Conservation (phyloP, 64 coral and sea anemone species). For the Porites lutea region DNA sequence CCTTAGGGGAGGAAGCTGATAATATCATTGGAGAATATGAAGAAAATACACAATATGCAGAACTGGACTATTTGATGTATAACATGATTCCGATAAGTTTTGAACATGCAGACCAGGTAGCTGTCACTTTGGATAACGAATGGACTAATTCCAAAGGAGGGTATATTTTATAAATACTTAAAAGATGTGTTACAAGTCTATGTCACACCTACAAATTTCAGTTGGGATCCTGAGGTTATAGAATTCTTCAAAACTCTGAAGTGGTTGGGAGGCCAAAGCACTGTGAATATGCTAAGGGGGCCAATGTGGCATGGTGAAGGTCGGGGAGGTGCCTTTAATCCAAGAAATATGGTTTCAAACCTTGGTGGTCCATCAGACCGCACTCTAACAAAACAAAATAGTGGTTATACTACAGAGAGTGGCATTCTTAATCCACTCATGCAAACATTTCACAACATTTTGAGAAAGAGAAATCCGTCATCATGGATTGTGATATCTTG, state of each 20-base stretch:
- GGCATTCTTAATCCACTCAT: constrained; percentile 50
- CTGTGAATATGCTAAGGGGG: constrained; percentile 57
- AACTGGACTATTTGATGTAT: constrained; percentile 45
- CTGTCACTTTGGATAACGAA: constrained; percentile 12
- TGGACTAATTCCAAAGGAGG: constrained; percentile 45
- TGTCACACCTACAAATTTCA: constrained; percentile 16
- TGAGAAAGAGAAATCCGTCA: neutral
- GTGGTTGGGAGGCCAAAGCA: constrained; percentile 48
- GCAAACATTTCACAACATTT: constrained; percentile 32
- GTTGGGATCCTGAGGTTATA: constrained; percentile 44
- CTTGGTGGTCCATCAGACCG: constrained; percentile 60
- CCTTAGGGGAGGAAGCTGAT: constrained; percentile 22
- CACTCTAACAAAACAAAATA: constrained; percentile 40
- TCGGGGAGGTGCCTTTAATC: constrained; percentile 25
- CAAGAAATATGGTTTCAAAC: constrained; percentile 26
- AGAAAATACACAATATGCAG: constrained; percentile 39
- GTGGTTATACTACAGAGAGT: constrained; percentile 60
- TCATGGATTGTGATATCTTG: constrained; percentile 20
- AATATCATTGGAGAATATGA: constrained; percentile 25
- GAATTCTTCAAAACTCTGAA: constrained; percentile 62
- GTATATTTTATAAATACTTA: constrained; percentile 55
- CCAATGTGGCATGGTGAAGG: constrained; percentile 67
- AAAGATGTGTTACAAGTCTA: constrained; percentile 27
- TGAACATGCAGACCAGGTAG: constrained; percentile 43
- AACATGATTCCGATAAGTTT: constrained; percentile 49